Base-by-base conservation (phyloP, 2,888 invertebrate genomes). In the Anorthoa munda region DNA sequence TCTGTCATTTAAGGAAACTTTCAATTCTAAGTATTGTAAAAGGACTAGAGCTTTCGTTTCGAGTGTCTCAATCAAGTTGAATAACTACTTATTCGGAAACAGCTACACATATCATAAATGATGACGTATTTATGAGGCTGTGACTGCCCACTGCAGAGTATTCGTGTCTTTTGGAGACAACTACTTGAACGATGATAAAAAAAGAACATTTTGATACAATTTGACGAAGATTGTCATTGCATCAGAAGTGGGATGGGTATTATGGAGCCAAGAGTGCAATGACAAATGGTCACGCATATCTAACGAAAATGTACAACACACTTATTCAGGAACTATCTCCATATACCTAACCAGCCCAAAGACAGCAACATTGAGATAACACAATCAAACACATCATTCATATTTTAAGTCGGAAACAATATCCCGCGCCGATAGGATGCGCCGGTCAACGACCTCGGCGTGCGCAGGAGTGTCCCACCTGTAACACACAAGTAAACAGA, bases 381-480 rank as follows among this genome's bases (percentile, higher is more conserved):
- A 71, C 39, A 74, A 66, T 63, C 58, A 60, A 60, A 75, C 69
- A 65, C 72, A 65, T 74, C 72, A 79, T 76, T 82, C 66, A 75
- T 73, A 80, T 68, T 72, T 23, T 26, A 76, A 77, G 79, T 81
- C 85, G 82, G 87, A 87, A 87, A 84, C 81, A 82, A 82, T 85
- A 81, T 83, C 77, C 83, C 83, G 81, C 73, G 58, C 75, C 63
- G 68, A 81, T 87, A 86, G 86, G 87, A 87, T 84, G 75, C 66
- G 72, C n/a, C 79, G 87, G 87, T 88, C 85, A 87, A 66, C 75
- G 79, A 83, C 87, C 86, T 75, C 78, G 75, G 67, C 64, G 76
- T 83, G 82, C 82, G 86, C 86, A 81, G 78, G 87, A 84, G 84
- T 81, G 76, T 80, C 75, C 81, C 79, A 88, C 86, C 84, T 86